Evolutionary conservation across 2,113 vertebrate genomes (phyloP).

Genomic region (Seriola dumerili): DNA sequence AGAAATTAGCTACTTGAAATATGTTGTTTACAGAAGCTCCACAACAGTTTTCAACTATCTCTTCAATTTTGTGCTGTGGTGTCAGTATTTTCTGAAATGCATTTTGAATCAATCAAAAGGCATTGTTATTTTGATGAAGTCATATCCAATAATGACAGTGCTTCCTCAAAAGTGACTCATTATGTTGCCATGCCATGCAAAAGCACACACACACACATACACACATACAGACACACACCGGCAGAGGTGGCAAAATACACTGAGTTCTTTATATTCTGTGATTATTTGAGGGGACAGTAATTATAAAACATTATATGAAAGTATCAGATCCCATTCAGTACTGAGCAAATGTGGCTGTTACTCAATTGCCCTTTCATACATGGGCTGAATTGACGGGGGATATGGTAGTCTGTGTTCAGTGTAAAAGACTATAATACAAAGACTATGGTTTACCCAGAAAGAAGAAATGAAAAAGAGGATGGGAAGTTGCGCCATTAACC

Average conservation of each 20-base stretch:
- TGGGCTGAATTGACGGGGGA: neutral
- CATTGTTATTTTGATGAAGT: conserved; percentile 10
- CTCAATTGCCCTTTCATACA: neutral
- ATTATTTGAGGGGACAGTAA: neutral
- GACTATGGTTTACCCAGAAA: conserved; percentile 46
- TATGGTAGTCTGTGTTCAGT: conserved; percentile 6
- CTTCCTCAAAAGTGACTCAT: conserved; percentile 33
- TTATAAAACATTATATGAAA: conserved; percentile 16
- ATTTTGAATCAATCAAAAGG: neutral
- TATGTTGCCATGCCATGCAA: neutral
- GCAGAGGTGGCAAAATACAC: neutral
- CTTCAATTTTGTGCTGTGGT: neutral
- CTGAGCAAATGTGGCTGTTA: conserved; percentile 32
- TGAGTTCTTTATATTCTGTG: neutral
- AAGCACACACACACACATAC: neutral
- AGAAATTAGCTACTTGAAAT: no score
- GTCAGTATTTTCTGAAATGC: neutral
- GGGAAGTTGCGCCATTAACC: conserved; percentile 59
- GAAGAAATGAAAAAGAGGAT: conserved; percentile 65
- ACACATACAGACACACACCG: no score
- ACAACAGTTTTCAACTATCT: no score
- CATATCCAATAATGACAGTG: neutral
- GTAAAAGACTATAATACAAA: conserved; percentile 21
- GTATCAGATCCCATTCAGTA: conserved; percentile 3
- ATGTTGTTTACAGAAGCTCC: no score